Percentiles rank a stretch among this genome's conserved stretches.
These are phyloP conservation scores for Chironomus riparius DNA, from an alignment of 2,888 invertebrate species.

Conservation along the genomic window DNA sequence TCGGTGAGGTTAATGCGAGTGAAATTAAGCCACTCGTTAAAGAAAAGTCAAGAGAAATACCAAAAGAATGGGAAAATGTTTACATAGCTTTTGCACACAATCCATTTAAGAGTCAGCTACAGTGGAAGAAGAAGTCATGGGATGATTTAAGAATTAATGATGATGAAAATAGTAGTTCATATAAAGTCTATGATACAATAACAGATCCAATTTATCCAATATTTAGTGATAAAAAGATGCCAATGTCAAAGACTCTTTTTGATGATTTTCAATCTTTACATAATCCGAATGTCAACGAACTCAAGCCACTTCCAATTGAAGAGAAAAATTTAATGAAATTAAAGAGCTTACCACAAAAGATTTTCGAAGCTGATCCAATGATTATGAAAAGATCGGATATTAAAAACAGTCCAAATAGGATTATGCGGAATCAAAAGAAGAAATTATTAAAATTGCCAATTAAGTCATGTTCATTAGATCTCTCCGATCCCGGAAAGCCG, in stretches of 20 bases:
- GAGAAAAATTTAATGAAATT: not conserved
- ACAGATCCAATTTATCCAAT: constrained; percentile 71
- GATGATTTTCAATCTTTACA: constrained; percentile 49
- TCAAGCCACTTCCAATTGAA: not conserved
- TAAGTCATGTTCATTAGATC: constrained; percentile 50
- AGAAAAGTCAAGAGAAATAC: not conserved
- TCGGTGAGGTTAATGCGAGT: not conserved
- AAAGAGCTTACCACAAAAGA: not conserved
- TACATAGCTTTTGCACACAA: constrained; percentile 30
- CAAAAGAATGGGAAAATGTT: constrained; percentile 4
- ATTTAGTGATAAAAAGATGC: constrained; percentile 61
- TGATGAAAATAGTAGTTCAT: constrained; percentile 37
- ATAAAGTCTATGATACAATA: constrained; percentile 56
- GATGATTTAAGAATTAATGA: constrained; percentile 36
- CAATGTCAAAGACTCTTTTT: constrained; percentile 63
- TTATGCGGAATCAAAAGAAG: constrained; percentile 39
- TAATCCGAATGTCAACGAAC: not conserved
- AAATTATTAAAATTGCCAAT: constrained; percentile 55
- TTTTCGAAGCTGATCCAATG: constrained; percentile 4
- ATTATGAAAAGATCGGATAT: not conserved
- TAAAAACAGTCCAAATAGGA: constrained; percentile 33
- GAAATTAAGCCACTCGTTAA: not conserved
- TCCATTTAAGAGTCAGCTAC: constrained; percentile 40
- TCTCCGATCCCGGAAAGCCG: constrained; percentile 35
- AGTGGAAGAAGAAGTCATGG: constrained; percentile 46